phyloP scores from a whole-genome alignment of 2,797 vertebrate species.

The Microcaecilia unicolor region DNA sequence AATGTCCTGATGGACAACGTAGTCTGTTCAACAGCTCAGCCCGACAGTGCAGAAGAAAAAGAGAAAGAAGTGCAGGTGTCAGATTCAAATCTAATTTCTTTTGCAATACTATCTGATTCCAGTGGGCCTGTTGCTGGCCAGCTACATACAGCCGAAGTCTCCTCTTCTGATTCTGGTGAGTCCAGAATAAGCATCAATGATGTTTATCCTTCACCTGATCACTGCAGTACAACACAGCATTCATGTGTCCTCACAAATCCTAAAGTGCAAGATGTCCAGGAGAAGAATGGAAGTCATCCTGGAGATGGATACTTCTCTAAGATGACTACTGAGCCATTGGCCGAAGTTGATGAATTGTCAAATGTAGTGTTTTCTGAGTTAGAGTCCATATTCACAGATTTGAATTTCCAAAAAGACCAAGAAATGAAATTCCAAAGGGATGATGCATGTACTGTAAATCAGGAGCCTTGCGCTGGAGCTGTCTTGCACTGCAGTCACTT shows the following conservation, averaged over 20 bases:
- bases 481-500: background rate
- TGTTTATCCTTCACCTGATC: conserved; percentile 6
- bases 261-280: conserved; percentile 15
- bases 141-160: rapidly evolving
- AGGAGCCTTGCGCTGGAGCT: background rate
- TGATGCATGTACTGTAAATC: background rate
- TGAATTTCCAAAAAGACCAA: conserved; percentile 9
- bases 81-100: too few species aligned
- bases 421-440: conserved; percentile 6
- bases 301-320: background rate
- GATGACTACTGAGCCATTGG: conserved; percentile 3
- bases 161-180: background rate
- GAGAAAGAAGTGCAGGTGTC: too few species aligned
- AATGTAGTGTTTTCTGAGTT: conserved; percentile 18
- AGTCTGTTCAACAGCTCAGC: background rate
- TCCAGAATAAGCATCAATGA: conserved; percentile 19
- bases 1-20: background rate
- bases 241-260: background rate
- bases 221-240: background rate
- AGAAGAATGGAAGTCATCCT: too few species aligned
- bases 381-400: conserved; percentile 15
- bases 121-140: background rate
- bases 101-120: conserved; percentile 7
- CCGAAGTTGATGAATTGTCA: conserved; percentile 9
- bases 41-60: background rate